phyloP scores from a whole-genome alignment of 2,888 invertebrate species.

The Trachelus stipa region DNA sequence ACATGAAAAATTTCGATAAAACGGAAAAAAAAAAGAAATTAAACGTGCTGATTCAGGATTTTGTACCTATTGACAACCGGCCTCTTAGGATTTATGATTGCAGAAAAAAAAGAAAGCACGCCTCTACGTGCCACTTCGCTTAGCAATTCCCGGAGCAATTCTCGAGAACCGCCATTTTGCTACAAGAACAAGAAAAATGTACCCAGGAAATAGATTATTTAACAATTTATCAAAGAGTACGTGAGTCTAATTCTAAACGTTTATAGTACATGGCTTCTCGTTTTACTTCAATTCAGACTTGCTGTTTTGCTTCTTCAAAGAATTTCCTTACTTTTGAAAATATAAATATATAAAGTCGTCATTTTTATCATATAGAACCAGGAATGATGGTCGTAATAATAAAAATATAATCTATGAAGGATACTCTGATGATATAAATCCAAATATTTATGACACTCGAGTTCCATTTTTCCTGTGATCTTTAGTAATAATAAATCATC shows the following conservation, averaged over 20 bases:
- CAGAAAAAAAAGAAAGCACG: neutral
- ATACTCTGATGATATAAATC: neutral
- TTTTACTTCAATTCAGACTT: neutral
- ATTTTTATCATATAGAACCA: neutral
- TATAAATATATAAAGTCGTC: neutral
- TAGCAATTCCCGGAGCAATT: neutral
- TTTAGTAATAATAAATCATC: neutral
- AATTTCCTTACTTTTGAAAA: neutral
- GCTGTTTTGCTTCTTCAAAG: neutral
- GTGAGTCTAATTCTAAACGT: neutral
- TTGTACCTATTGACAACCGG: too few relatives aligned
- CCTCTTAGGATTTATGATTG: neutral
- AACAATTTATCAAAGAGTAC: neutral
- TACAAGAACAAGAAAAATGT: neutral
- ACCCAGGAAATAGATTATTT: neutral
- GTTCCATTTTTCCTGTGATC: neutral
- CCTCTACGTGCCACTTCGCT: neutral
- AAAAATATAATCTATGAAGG: neutral
- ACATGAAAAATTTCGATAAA: neutral
- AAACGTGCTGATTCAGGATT: neutral
- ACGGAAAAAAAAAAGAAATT: neutral
- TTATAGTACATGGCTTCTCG: neutral
- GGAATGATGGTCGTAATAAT: neutral
- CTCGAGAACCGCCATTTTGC: neutral
- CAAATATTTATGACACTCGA: neutral